Conservation (phyloP, 2,797 vertebrate species). For the Amphiprion clarkii region DNA sequence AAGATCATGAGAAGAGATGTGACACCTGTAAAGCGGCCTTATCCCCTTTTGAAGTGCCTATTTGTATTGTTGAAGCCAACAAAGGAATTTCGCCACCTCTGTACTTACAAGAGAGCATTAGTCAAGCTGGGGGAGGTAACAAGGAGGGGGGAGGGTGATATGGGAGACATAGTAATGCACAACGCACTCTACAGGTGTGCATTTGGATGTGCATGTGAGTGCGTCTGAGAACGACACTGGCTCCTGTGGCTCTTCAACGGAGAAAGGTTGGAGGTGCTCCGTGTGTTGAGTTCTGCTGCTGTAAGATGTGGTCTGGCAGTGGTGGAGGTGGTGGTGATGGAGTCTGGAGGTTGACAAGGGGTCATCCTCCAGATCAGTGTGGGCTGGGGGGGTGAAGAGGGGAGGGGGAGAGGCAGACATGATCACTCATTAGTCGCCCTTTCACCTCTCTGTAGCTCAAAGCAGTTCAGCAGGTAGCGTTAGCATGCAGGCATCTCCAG, state of each 20-base stretch:
- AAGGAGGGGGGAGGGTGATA: conserved; percentile 7
- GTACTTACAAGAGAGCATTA: conserved; percentile 77
- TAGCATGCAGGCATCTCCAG: conserved; percentile 33
- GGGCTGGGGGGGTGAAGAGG: conserved; percentile 29
- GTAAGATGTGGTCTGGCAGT: conserved; percentile 35
- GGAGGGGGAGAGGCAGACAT: conserved; percentile 61
- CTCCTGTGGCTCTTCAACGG: conserved; percentile 2
- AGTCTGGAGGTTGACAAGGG: conserved; percentile 66
- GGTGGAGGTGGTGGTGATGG: conserved; percentile 11
- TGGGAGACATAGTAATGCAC: conserved; percentile 47
- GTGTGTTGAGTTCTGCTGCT: conserved; percentile 36
- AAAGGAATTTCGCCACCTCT: conserved; percentile 83
- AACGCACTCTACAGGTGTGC: conserved; percentile 45
- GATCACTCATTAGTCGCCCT: conserved; percentile 83
- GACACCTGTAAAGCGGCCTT: conserved; percentile 79
- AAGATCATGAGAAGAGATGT: conserved; percentile 73
- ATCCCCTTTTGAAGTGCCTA: conserved; percentile 84
- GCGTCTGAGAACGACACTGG: conserved; percentile 15
- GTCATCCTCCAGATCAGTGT: conserved; percentile 67
- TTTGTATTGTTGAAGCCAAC: conserved; percentile 83
- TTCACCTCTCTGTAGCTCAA: conserved; percentile 80
- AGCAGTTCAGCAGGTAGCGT: conserved; percentile 65
- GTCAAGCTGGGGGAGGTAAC: conserved; percentile 69
- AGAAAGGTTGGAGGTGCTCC: not conserved
- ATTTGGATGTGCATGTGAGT: conserved; percentile 12